These are phyloP conservation scores for Zoroaster sp. DNA, from an alignment of 53 echinoderm and acorn worm species.

Conservation along the genomic window DNA sequence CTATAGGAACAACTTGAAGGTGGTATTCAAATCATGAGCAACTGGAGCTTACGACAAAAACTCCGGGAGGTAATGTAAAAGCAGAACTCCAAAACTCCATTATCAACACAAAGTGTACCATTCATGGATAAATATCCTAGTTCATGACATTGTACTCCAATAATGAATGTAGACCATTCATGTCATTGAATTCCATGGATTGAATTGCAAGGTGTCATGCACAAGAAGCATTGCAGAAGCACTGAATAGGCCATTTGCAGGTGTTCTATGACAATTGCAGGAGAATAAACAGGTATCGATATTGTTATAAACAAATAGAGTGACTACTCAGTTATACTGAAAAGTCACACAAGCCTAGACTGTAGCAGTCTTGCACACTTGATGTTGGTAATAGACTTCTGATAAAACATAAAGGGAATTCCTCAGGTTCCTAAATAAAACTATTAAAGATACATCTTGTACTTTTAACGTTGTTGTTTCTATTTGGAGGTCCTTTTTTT, in stretches of 20 bases:
- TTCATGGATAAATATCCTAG: background rate
- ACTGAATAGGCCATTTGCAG: background rate
- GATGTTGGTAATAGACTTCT: no score
- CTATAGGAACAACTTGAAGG: no score
- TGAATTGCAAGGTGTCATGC: background rate
- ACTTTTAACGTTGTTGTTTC: background rate
- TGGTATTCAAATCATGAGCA: slow-evolving; percentile 25
- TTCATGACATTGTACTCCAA: background rate
- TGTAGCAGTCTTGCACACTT: no score
- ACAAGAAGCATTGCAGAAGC: background rate
- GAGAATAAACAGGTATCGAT: no score
- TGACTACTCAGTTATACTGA: no score
- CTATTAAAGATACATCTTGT: background rate
- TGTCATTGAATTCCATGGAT: no score
- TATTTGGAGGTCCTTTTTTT: background rate
- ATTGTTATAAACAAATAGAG: no score
- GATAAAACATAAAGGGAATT: no score
- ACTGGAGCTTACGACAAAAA: slow-evolving; percentile 76
- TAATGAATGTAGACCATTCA: background rate
- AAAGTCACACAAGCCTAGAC: no score
- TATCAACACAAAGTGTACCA: background rate
- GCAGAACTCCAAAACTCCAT: background rate
- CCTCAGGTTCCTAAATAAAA: no score
- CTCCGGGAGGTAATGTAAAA: slow-evolving; percentile 64
- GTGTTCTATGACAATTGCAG: no score